Conservation (phyloP, 2,888 invertebrate species). For the Cheilosia grossa region DNA sequence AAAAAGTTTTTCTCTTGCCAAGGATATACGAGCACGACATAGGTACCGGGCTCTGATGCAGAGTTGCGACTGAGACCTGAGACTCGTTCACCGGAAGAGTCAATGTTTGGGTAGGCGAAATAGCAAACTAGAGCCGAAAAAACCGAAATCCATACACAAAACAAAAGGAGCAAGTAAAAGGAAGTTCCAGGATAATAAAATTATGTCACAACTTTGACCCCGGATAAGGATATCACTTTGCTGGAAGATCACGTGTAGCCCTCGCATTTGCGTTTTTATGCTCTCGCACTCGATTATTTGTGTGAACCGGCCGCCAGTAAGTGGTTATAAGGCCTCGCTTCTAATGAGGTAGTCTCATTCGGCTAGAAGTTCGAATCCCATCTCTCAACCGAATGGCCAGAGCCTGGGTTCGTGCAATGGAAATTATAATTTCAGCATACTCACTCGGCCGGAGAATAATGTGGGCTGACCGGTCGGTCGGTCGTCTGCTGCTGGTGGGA, state of each 20-base stretch:
- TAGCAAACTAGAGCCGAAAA: neutral
- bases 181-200: constrained; percentile 65
- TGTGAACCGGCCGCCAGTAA: constrained; percentile 1
- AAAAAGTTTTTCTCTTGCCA: constrained; percentile 56
- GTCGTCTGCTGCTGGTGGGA: too few species aligned
- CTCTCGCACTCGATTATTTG: constrained; percentile 44
- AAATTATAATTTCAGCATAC: constrained; percentile 13
- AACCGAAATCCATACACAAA: neutral
- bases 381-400: constrained; percentile 5
- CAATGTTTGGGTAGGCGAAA: constrained; percentile 4
- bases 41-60: neutral
- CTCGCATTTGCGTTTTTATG: constrained; percentile 23
- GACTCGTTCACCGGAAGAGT: constrained; percentile 3
- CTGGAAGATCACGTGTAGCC: constrained; percentile 53
- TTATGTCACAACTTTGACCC: constrained; percentile 68
- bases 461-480: neutral
- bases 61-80: neutral
- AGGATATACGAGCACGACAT: constrained; percentile 14
- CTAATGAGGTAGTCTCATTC: constrained; percentile 45
- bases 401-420: neutral
- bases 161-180: neutral
- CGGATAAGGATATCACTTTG: constrained; percentile 53
- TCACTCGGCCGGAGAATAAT: neutral
- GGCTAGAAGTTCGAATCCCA: constrained; percentile 4
- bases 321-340: constrained; percentile 37